Percentiles rank a stretch among this genome's conserved stretches.
These are phyloP conservation scores for Caerostris darwini DNA, from an alignment of 1,140 invertebrate species.

Conservation along the genomic window DNA sequence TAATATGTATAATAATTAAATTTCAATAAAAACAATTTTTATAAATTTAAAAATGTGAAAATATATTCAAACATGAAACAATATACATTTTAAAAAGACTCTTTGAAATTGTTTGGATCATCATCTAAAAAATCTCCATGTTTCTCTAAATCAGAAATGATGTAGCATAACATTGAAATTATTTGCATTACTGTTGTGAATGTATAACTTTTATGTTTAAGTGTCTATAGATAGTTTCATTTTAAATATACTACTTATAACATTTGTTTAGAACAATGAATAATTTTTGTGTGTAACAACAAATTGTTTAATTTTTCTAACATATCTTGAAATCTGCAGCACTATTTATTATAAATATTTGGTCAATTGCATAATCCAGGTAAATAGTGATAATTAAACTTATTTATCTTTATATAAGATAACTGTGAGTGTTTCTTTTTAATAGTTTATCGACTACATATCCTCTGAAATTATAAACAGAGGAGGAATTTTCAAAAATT, in stretches of 20 bases:
- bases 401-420: too few species aligned
- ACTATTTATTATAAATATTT: not conserved
- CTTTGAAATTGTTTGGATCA: too few species aligned
- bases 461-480: too few species aligned
- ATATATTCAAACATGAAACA: too few species aligned
- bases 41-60: too few species aligned
- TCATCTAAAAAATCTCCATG: not conserved
- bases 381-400: not conserved
- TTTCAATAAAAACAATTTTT: too few species aligned
- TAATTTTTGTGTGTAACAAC: not conserved
- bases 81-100: too few species aligned
- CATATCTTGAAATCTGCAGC: not conserved
- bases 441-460: too few species aligned
- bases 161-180: not conserved
- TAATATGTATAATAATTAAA: too few species aligned
- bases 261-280: not conserved
- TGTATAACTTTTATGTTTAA: constrained; percentile 24
- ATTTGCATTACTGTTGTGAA: not conserved
- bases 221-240: constrained; percentile 17
- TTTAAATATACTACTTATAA: not conserved
- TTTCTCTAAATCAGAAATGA: not conserved
- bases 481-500: too few species aligned
- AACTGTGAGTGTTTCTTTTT: too few species aligned
- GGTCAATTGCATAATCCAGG: not conserved
- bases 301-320: not conserved